A percentile compares a stretch with the other conserved stretches of the same genome.
phyloP scores from a whole-genome alignment of 2,888 invertebrate species.

The Synergus itoensis region DNA sequence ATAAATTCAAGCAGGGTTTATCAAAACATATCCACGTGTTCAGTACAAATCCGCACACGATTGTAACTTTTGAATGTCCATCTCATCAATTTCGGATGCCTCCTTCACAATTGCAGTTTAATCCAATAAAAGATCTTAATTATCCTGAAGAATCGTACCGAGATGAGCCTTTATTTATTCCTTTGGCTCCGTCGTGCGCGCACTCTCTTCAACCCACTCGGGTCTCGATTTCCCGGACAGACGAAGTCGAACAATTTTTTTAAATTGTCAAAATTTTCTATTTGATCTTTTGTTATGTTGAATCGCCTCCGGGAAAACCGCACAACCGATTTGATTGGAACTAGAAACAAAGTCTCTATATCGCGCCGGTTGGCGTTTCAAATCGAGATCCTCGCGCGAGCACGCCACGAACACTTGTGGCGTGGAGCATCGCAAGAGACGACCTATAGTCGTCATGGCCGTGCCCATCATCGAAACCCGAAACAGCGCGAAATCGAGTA shows the following conservation, averaged over 20 bases:
- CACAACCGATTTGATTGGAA: constrained; percentile 38
- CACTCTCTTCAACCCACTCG: constrained; percentile 34
- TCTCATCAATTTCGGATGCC: constrained; percentile 25
- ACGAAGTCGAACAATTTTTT: constrained; percentile 18
- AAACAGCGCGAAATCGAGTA: constrained; percentile 45
- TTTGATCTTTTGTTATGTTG: not conserved
- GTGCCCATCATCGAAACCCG: constrained; percentile 44
- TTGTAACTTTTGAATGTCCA: not conserved
- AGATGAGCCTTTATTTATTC: constrained; percentile 33
- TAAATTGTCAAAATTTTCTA: constrained; percentile 7
- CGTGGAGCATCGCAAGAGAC: constrained; percentile 60
- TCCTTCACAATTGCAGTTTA: constrained; percentile 36
- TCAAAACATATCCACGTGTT: constrained; percentile 39
- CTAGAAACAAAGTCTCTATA: constrained; percentile 30
- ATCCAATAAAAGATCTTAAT: constrained; percentile 38
- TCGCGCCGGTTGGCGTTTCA: constrained; percentile 51
- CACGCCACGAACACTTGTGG: constrained; percentile 73
- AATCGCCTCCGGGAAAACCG: constrained; percentile 44
- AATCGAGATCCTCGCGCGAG: constrained; percentile 64
- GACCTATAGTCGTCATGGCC: constrained; percentile 52
- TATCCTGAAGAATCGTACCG: constrained; percentile 36
- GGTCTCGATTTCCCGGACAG: constrained; percentile 26
- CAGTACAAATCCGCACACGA: constrained; percentile 10
- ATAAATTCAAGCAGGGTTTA: not conserved
- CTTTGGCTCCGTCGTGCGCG: constrained; percentile 36